Evolutionary conservation across 2,113 vertebrate genomes (phyloP).

Genomic region (Clarias macrocephalus): DNA sequence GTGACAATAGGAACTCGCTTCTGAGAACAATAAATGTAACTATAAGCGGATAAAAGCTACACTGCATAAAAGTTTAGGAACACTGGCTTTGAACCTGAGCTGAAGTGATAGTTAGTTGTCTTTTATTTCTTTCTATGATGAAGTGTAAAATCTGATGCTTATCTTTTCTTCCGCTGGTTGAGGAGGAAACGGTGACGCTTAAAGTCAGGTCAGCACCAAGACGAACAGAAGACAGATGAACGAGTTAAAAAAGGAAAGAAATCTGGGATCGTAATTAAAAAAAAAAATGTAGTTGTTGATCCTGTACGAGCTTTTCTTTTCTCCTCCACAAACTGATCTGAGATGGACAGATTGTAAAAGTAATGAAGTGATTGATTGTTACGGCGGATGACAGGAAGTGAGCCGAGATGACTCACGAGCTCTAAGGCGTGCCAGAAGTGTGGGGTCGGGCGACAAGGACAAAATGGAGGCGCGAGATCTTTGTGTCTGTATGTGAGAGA

Average conservation of each 20-base stretch:
- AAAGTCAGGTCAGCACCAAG: background rate
- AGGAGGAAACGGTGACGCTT: too few relatives aligned
- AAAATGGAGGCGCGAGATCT: constrained; percentile 44
- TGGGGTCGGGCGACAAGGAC: constrained; percentile 45
- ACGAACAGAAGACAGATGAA: background rate
- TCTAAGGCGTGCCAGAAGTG: constrained; percentile 36
- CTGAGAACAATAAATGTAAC: too few relatives aligned
- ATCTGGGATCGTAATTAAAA: background rate
- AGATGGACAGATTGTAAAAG: background rate
- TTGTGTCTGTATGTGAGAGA: background rate
- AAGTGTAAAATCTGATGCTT: too few relatives aligned
- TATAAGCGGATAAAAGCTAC: too few relatives aligned
- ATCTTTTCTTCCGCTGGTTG: background rate
- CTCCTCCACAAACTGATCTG: background rate
- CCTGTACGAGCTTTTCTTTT: background rate
- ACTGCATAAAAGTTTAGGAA: background rate
- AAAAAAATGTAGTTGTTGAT: background rate
- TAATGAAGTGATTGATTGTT: constrained; percentile 20
- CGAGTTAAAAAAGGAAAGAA: background rate
- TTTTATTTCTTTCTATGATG: too few relatives aligned
- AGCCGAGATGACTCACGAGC: constrained; percentile 28
- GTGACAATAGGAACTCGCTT: too few relatives aligned
- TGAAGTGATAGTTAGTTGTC: too few relatives aligned
- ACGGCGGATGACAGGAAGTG: constrained; percentile 27
- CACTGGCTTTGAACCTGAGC: too few relatives aligned